Percentiles rank a stretch among this genome's conserved stretches.
Evolutionary conservation across 2,888 invertebrate genomes (phyloP).

Genomic region (Syrphus vitripennis): DNA sequence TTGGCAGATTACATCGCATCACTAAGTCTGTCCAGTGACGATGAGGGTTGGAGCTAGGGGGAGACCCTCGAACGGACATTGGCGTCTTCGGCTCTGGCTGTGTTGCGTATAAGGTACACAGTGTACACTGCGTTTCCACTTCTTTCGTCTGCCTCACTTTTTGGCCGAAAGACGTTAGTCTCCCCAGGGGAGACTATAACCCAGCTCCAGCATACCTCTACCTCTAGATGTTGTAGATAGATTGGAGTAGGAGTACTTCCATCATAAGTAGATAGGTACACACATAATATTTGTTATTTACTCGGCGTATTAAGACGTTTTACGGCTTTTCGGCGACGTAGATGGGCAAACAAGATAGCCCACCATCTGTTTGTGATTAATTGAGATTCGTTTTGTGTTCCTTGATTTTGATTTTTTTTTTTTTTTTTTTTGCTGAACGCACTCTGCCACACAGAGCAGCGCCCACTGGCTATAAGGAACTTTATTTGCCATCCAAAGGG

Average conservation of each 20-base stretch:
- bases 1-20: constrained; percentile 59
- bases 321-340: constrained; percentile 70
- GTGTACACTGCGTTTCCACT: constrained; percentile 1
- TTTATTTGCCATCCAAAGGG: not conserved
- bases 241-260: constrained; percentile 10
- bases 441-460: not conserved
- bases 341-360: constrained; percentile 71
- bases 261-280: constrained; percentile 66
- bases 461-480: not conserved
- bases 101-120: constrained; percentile 22
- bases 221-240: not conserved
- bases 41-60: not conserved
- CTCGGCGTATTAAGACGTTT: constrained; percentile 68
- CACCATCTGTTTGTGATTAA: constrained; percentile 71
- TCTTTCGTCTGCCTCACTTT: not conserved
- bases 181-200: not conserved
- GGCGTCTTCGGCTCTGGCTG: constrained; percentile 37
- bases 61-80: constrained; percentile 55
- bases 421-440: not conserved
- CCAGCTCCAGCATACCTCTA: not conserved
- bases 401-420: constrained; percentile 7
- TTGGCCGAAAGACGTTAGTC: not conserved
- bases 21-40: constrained; percentile 34
- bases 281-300: constrained; percentile 70
- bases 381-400: constrained; percentile 55